Evolutionary conservation across 2,113 vertebrate genomes (phyloP).

Genomic region (Reinhardtius hippoglossoides): DNA sequence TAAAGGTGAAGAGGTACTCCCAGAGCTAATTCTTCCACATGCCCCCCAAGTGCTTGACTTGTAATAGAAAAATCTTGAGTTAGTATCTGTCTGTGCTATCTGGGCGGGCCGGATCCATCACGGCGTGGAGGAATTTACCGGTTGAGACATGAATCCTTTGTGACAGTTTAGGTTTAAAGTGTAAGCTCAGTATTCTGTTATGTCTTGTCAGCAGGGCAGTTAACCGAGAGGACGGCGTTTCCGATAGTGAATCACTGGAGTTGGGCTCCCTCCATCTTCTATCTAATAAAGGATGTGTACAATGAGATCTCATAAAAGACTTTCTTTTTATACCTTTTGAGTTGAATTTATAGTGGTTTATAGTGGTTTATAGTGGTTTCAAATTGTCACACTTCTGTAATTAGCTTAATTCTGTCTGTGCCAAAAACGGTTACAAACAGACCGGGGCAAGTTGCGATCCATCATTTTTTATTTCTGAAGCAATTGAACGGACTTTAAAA

Average conservation of each 20-base stretch:
- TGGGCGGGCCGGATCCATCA: conserved; percentile 22
- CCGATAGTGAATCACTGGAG: conserved; percentile 4
- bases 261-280: background rate
- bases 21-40: conserved; percentile 8
- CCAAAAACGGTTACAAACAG: background rate
- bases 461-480: background rate
- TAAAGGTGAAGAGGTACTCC: conserved; percentile 19
- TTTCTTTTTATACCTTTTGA: background rate
- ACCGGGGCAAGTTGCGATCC: background rate
- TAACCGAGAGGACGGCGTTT: conserved; percentile 9
- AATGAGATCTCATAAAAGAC: background rate
- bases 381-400: background rate
- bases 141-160: conserved; percentile 47
- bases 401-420: background rate
- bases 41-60: conserved; percentile 36
- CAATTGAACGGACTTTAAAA: background rate
- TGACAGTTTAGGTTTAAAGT: conserved; percentile 45
- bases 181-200: conserved; percentile 34
- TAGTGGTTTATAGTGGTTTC: background rate
- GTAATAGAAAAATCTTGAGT: conserved; percentile 20
- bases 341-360: background rate
- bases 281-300: background rate
- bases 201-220: conserved; percentile 37
- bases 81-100: conserved; percentile 13
- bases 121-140: conserved; percentile 14